Base-by-base conservation (phyloP, 1,140 invertebrate species). In the Lepidotrigona ventralis region DNA sequence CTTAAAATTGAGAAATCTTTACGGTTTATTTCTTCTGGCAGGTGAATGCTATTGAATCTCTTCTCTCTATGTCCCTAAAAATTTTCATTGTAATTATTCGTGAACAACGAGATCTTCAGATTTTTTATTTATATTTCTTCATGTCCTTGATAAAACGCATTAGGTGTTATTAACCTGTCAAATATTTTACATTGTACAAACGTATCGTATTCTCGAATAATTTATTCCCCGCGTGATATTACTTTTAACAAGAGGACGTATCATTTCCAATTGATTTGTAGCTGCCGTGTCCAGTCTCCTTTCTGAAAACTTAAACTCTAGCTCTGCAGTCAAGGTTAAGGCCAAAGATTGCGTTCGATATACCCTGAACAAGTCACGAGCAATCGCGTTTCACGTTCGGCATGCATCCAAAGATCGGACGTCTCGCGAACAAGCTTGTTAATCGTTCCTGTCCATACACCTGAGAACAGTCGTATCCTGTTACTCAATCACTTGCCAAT, bases 321-420 rank as follows among this genome's bases (percentile, higher is more conserved):
- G 9, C 46, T 66, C 33, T 74, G 64, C 53, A 80, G 68, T 81
- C 88, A 89, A 89, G 88, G 88, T 87, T 88, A 89, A 84, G 88
- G 78, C 71, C 83, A 71, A 39, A 83, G 82, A 89, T 89, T 58
- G 69, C 70, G 53, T 77, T 56, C 75, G 81, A 84, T 87, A 86
- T 81, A 88, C 46, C 71, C 68, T 29, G 66, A 85, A 66, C 56
- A 66, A 83, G 74, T 85, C 86, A 79, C 29, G 23, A 78, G 81
- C 72, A 78, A 81, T 74, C 79, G 82, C 77, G 76, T 54, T 86
- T 77, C 71, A 64, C 39, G 33, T 80, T 85, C 85, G 88, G 88
- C 88, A 86, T 85, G 26, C 56, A 86, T 89, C 88, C 88, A 89
- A 89, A 81, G 87, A 89, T 89, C 64, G 79, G 53, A 51, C 26